Evolutionary conservation across 2,888 invertebrate genomes (phyloP), one percentile per base, ranked within the genome.

Genomic region (Apamea sordens): DNA sequence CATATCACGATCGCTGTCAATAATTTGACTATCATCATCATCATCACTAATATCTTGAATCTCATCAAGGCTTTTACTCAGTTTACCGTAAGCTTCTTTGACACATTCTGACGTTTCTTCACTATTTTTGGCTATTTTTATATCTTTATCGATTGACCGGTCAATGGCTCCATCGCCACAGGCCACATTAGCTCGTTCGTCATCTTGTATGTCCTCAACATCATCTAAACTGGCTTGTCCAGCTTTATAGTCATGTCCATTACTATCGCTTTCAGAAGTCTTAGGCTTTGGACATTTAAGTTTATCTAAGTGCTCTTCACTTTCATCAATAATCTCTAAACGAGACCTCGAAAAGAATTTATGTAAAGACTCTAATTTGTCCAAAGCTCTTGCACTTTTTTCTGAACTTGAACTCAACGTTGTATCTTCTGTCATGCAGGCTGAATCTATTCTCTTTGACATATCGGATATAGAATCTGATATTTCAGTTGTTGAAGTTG

Each of bases 321-420:
- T 95, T 78, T 97, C 97, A 71, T 97, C 96, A 24, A 97, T 97
- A 15, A 97, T 97, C 86, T 96, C 97, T 41, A 97, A 89, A 67
- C 97, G 92, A 0, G 97, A 96, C 83, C 93, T 94, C 0, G 96
- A 97, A 79, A 96, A 96, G 91, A 97, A 97, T 84, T 94, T 95
- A 76, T 95, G 94, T 65, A 96, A 83, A 0, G 96, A 96, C 83
- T 97, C 97, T 6, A 97, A 80, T 88, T 97, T 97, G 61, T 95
- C 96, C 53, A 97, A 86, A 0, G 94, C 96, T 81, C 96, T 89
- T 47, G 96, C 96, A 47, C 89, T 95, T 81, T 93, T 92, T 61
- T 96, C 96, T 0, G 95, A 93, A 70, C 92, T 94, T 0, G 93
- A 91, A 0, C 92, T 89, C 0, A 95, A 77, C 1, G 94, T 92